Percentiles rank a stretch among this genome's conserved stretches.
Conservation (phyloP, 2,113 vertebrate species). For the Puntigrus tetrazona region DNA sequence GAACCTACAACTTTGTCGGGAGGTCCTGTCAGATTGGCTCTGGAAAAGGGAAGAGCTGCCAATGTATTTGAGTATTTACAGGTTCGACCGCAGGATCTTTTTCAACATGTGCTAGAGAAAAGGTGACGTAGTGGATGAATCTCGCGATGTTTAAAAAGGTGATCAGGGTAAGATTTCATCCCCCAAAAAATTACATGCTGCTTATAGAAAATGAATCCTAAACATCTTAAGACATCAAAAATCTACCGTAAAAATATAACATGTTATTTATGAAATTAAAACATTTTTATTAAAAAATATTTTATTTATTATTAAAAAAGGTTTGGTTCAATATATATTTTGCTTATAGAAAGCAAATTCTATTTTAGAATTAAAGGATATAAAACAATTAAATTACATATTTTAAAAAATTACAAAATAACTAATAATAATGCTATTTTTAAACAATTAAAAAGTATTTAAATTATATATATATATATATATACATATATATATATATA, state of each 20-base stretch:
- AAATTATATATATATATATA: no score
- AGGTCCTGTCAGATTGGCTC: slow-evolving; percentile 3
- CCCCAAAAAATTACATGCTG: neutral
- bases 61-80: neutral
- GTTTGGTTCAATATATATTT: no score
- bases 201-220: neutral
- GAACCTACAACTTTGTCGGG: neutral
- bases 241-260: no score
- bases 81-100: neutral
- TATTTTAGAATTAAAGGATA: neutral
- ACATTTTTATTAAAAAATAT: no score
- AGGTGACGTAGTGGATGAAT: neutral
- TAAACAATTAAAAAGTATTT: no score
- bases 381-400: neutral
- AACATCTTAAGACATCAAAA: neutral
- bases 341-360: neutral
- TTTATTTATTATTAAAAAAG: no score
- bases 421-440: neutral
- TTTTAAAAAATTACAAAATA: neutral
- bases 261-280: neutral
- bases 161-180: neutral
- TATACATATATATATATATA: no score
- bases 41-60: neutral
- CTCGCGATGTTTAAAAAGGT: neutral
- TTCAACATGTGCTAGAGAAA: neutral